phyloP scores from a whole-genome alignment of 30 jellyfish, hydroid and myxozoan genomes.

The Aurelia coerulea region DNA sequence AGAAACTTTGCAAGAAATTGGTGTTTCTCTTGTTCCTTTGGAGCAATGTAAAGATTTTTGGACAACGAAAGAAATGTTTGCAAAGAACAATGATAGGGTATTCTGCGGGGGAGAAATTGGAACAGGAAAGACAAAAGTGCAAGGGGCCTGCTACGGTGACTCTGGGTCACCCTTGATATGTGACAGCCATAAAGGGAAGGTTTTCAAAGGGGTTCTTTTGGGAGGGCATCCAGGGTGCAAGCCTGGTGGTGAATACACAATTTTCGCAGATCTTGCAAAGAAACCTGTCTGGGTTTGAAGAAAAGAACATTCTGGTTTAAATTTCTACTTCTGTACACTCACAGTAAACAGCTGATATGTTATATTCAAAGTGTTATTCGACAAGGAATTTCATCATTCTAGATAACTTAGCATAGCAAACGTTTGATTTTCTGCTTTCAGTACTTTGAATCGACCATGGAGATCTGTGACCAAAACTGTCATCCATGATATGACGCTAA shows the following conservation, averaged over 20 bases:
- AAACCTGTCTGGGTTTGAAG: too few relatives aligned
- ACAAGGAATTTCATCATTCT: too few relatives aligned
- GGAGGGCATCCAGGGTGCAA: slow-evolving; percentile 64
- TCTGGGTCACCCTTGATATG: slow-evolving; percentile 71
- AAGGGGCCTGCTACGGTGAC: slow-evolving; percentile 67
- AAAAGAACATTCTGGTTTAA: too few relatives aligned
- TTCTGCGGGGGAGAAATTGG: slow-evolving; percentile 58
- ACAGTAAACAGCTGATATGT: too few relatives aligned
- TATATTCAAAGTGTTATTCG: too few relatives aligned
- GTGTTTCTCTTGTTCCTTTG: slow-evolving; percentile 57
- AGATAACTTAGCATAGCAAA: too few relatives aligned
- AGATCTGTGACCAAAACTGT: too few relatives aligned
- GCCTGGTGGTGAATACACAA: slow-evolving; percentile 22
- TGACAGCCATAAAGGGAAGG: slow-evolving; percentile 15
- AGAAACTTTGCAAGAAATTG: slow-evolving; percentile 40
- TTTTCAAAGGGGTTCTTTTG: slow-evolving; percentile 21
- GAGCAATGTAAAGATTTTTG: slow-evolving; percentile 18
- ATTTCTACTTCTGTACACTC: too few relatives aligned
- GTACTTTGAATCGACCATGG: too few relatives aligned
- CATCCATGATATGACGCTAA: too few relatives aligned
- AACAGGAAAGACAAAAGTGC: background rate
- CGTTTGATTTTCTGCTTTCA: too few relatives aligned
- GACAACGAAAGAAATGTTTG: slow-evolving; percentile 20
- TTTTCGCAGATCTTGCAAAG: slow-evolving; percentile 32
- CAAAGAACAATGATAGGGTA: slow-evolving; percentile 22